phyloP scores from a whole-genome alignment of 2,113 vertebrate species.

The Calyptommatus sinebrachiatus region DNA sequence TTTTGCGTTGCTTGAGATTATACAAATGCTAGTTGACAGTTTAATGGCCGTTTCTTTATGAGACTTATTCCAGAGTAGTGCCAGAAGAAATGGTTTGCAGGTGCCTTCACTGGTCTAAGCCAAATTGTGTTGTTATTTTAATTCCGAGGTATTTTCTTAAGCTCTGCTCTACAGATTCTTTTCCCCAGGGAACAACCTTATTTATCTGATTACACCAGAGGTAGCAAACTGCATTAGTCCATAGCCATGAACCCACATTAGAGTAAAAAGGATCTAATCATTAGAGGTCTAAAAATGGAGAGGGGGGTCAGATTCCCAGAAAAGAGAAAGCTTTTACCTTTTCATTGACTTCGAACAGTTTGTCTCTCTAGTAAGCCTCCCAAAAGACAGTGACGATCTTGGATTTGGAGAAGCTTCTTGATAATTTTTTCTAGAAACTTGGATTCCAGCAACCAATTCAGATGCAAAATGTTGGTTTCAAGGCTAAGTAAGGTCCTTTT shows the following conservation, averaged over 20 bases:
- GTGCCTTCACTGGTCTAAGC: slow-evolving; percentile 14
- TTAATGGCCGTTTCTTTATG: slow-evolving; percentile 45
- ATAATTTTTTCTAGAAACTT: too few species aligned
- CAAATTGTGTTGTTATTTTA: slow-evolving; percentile 30
- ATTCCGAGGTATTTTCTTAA: slow-evolving; percentile 43
- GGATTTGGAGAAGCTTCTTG: too few species aligned
- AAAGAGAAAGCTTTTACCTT: not conserved
- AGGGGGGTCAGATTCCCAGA: not conserved
- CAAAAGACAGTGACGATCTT: too few species aligned
- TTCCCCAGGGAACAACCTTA: slow-evolving; percentile 33
- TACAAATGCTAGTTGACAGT: slow-evolving; percentile 37
- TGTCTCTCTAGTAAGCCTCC: too few species aligned
- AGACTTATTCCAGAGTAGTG: slow-evolving; percentile 12
- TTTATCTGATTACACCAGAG: slow-evolving; percentile 51
- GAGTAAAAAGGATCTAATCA: slow-evolving; percentile 15
- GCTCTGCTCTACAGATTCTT: slow-evolving; percentile 31
- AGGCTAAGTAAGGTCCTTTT: too few species aligned
- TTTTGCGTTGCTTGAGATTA: slow-evolving; percentile 8
- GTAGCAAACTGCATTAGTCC: slow-evolving; percentile 40
- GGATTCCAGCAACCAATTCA: too few species aligned
- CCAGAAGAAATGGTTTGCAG: slow-evolving; percentile 39
- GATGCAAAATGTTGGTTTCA: too few species aligned
- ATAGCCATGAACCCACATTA: slow-evolving; percentile 28
- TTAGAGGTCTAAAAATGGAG: not conserved
- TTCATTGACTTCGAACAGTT: too few species aligned